Evolutionary conservation across 2,888 invertebrate species (phyloP).

Genomic region (Platycnemis pennipes): DNA sequence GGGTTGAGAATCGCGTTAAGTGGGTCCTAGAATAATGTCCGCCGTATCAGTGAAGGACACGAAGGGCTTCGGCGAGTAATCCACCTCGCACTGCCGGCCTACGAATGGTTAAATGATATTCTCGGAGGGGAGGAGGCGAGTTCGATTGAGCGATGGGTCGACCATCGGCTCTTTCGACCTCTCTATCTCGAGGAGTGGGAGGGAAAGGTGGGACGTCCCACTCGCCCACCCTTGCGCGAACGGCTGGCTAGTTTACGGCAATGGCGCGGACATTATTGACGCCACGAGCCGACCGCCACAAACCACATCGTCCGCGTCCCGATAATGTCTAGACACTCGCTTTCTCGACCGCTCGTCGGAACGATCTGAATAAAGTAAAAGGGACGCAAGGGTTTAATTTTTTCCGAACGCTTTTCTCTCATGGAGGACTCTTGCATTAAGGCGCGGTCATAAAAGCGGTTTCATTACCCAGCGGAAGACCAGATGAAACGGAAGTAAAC

Average conservation of each 20-base stretch:
- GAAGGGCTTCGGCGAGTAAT: too few species aligned
- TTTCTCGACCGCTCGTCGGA: background rate
- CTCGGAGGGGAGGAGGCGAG: background rate
- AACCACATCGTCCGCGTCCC: background rate
- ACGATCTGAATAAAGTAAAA: background rate
- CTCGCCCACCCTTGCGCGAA: background rate
- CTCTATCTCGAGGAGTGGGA: background rate
- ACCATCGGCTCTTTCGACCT: too few species aligned
- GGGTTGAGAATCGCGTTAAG: background rate
- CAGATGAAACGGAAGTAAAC: background rate
- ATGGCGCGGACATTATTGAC: background rate
- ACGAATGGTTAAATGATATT: constrained; percentile 17
- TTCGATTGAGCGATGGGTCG: background rate
- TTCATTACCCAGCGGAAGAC: background rate
- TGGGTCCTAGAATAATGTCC: background rate
- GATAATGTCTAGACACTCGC: constrained; percentile 13
- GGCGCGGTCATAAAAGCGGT: background rate
- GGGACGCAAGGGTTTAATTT: background rate
- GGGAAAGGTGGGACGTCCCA: background rate
- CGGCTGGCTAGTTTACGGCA: background rate
- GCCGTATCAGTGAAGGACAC: background rate
- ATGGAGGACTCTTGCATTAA: background rate
- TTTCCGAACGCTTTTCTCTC: background rate
- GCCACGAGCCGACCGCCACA: background rate
- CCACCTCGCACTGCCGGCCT: background rate